phyloP scores from a whole-genome alignment of 2,113 vertebrate species.

The Leptobrachium ailaonicum region DNA sequence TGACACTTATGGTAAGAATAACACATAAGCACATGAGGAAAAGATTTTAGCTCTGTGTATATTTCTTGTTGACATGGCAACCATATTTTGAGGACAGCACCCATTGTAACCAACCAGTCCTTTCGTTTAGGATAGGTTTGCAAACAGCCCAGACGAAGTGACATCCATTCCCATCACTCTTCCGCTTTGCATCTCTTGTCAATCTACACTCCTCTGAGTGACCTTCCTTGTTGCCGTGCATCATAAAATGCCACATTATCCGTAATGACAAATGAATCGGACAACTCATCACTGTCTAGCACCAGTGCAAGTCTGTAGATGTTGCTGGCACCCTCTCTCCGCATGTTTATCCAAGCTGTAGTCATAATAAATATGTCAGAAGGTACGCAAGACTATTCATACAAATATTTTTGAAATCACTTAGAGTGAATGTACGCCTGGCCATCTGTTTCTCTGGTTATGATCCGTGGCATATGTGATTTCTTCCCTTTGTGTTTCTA shows the following conservation, averaged over 20 bases:
- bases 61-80: no score
- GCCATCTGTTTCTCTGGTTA: slow-evolving; percentile 42
- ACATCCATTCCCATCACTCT: no score
- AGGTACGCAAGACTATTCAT: slow-evolving; percentile 27
- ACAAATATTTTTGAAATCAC: slow-evolving; percentile 40
- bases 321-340: slow-evolving; percentile 27
- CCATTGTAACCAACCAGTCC: no score
- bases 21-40: no score
- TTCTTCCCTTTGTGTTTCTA: slow-evolving; percentile 3
- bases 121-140: no score
- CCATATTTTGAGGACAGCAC: no score
- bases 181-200: no score
- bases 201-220: background rate
- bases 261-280: slow-evolving; percentile 28
- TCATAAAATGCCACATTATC: background rate
- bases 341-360: slow-evolving; percentile 38
- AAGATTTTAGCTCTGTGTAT: no score
- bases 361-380: slow-evolving; percentile 44
- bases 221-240: slow-evolving; percentile 55
- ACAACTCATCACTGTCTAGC: slow-evolving; percentile 32
- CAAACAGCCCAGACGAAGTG: no score
- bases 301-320: slow-evolving; percentile 28
- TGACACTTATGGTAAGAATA: no score
- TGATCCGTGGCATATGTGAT: slow-evolving; percentile 25
- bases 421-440: slow-evolving; percentile 15